phyloP scores from a whole-genome alignment of 2,797 vertebrate genomes.

The Hydrocynus forskahlii region DNA sequence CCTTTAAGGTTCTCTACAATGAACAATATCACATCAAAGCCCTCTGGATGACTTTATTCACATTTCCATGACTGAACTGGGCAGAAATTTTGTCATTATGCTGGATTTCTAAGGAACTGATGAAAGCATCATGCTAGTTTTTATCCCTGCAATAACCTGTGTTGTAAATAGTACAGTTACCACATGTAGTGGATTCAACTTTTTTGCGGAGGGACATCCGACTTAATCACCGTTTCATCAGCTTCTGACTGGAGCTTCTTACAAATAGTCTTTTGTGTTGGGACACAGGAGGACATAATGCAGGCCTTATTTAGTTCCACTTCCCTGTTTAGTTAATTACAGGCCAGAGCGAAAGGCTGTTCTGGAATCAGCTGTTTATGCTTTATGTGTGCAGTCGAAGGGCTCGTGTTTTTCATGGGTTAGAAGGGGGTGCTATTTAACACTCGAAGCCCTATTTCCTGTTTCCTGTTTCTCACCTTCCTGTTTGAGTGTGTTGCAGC shows the following conservation, averaged over 20 bases:
- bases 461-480: constrained; percentile 61
- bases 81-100: too few relatives aligned
- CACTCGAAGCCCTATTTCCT: constrained; percentile 48
- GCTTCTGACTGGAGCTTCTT: neutral
- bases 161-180: neutral
- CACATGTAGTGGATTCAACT: neutral
- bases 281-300: neutral
- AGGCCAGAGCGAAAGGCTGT: neutral
- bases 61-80: too few relatives aligned
- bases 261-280: neutral
- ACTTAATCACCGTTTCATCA: constrained; percentile 1
- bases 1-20: too few relatives aligned
- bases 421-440: constrained; percentile 24
- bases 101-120: too few relatives aligned
- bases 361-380: neutral
- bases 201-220: neutral
- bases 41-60: too few relatives aligned
- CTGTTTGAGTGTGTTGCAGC: constrained; percentile 68
- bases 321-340: neutral
- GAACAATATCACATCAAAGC: too few relatives aligned
- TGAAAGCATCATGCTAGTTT: too few relatives aligned
- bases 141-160: too few relatives aligned
- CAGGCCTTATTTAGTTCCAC: neutral
- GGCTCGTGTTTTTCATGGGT: constrained; percentile 5
- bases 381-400: neutral